phyloP scores from a whole-genome alignment of 2,888 invertebrate genomes.

The Itoplectis maculator region DNA sequence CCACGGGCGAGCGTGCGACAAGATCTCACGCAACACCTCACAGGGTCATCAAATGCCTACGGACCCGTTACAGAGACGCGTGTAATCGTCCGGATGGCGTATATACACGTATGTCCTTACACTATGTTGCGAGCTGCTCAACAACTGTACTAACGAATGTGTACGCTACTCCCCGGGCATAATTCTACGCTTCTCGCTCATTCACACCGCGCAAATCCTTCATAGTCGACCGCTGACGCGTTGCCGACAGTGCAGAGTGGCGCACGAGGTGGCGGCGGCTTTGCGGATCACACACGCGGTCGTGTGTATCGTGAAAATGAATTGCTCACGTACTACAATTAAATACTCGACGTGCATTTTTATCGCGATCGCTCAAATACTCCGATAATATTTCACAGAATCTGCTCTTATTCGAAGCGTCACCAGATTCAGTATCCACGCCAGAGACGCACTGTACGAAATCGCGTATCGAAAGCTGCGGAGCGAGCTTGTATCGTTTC shows the following conservation, averaged over 20 bases:
- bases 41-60: constrained; percentile 64
- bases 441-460: neutral
- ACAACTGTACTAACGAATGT: constrained; percentile 42
- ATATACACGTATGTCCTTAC: neutral
- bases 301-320: constrained; percentile 45
- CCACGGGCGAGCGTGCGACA: constrained; percentile 66
- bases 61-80: constrained; percentile 60
- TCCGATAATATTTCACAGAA: constrained; percentile 36
- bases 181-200: constrained; percentile 57
- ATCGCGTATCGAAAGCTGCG: too few species aligned
- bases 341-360: constrained; percentile 53
- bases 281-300: neutral
- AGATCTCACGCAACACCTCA: constrained; percentile 64
- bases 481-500: neutral
- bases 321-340: constrained; percentile 54
- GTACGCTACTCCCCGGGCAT: constrained; percentile 43
- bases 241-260: neutral
- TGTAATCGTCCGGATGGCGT: constrained; percentile 52
- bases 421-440: neutral
- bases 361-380: constrained; percentile 35
- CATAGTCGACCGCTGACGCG: constrained; percentile 48
- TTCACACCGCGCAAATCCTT: constrained; percentile 57
- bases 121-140: neutral
- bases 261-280: constrained; percentile 17
- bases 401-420: neutral